Conservation (phyloP, 1,140 invertebrate genomes). For the Dolichoris vasculosae region DNA sequence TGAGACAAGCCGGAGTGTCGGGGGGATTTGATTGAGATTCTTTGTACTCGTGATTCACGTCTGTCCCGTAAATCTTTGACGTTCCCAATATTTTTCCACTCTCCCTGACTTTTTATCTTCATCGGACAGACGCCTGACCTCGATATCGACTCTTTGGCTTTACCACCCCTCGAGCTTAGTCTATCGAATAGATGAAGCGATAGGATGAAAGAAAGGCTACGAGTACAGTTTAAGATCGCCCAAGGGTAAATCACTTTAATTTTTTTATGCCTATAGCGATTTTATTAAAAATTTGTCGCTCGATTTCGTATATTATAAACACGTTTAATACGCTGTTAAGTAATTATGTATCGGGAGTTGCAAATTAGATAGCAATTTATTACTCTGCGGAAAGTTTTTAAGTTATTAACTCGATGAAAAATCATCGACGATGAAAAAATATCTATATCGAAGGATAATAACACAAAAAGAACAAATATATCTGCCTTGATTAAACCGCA, state of each 20-base stretch:
- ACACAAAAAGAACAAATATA: too few species aligned
- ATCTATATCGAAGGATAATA: too few species aligned
- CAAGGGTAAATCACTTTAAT: not conserved
- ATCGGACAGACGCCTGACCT: conserved; percentile 28
- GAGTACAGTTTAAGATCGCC: not conserved
- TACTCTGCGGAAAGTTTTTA: too few species aligned
- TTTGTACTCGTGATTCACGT: conserved; percentile 40
- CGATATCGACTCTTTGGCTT: conserved; percentile 29
- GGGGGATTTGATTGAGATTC: conserved; percentile 44
- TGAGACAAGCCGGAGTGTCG: not conserved
- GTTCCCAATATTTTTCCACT: conserved; percentile 34
- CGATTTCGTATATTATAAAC: too few species aligned
- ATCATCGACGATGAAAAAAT: too few species aligned
- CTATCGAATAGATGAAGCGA: conserved; percentile 7
- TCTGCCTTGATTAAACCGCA: too few species aligned
- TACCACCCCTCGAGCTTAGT: not conserved
- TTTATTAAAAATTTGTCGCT: not conserved
- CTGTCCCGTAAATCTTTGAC: conserved; percentile 35
- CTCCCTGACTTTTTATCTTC: conserved; percentile 18
- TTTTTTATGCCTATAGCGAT: not conserved
- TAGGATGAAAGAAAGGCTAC: not conserved
- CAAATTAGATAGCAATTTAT: too few species aligned
- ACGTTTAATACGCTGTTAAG: too few species aligned
- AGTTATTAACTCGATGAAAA: too few species aligned
- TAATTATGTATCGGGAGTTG: too few species aligned